These are phyloP conservation scores for Gila robusta DNA, from an alignment of 2,797 vertebrate species.

Conservation along the genomic window DNA sequence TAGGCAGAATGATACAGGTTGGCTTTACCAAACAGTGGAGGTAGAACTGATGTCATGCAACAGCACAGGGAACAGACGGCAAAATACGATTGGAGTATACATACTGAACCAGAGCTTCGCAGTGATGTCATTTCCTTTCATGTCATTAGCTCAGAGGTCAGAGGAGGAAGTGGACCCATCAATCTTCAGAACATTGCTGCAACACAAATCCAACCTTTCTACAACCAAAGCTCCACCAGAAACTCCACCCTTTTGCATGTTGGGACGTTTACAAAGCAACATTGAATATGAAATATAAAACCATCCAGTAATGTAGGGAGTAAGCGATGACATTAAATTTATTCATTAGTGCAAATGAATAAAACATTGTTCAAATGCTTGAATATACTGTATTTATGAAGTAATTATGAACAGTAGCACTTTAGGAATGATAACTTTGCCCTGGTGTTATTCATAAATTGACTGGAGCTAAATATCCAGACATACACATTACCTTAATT, in stretches of 20 bases:
- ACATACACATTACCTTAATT: background rate
- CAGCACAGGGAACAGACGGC: slow-evolving; percentile 79
- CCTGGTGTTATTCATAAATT: background rate
- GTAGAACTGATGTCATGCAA: slow-evolving; percentile 81
- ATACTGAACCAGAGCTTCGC: slow-evolving; percentile 82
- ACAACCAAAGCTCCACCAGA: slow-evolving; percentile 60
- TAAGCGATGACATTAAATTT: background rate
- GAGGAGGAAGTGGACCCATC: slow-evolving; percentile 74
- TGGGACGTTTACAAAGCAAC: slow-evolving; percentile 32
- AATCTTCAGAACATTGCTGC: slow-evolving; percentile 80
- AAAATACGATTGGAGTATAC: slow-evolving; percentile 79
- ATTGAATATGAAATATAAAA: slow-evolving; percentile 7
- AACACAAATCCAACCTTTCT: slow-evolving; percentile 78
- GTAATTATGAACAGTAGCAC: background rate
- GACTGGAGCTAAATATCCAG: background rate
- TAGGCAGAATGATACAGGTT: slow-evolving; percentile 22
- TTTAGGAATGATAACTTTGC: background rate
- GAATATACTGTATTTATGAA: slow-evolving; percentile 6
- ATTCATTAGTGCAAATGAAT: slow-evolving; percentile 1
- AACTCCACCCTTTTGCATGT: slow-evolving; percentile 8
- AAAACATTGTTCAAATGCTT: background rate
- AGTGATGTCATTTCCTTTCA: slow-evolving; percentile 78
- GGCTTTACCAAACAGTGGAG: slow-evolving; percentile 57
- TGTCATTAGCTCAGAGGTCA: slow-evolving; percentile 81
- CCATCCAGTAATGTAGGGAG: background rate